These are phyloP conservation scores for Platysteira castanea DNA, from an alignment of 2,113 vertebrate genomes.

Conservation along the genomic window DNA sequence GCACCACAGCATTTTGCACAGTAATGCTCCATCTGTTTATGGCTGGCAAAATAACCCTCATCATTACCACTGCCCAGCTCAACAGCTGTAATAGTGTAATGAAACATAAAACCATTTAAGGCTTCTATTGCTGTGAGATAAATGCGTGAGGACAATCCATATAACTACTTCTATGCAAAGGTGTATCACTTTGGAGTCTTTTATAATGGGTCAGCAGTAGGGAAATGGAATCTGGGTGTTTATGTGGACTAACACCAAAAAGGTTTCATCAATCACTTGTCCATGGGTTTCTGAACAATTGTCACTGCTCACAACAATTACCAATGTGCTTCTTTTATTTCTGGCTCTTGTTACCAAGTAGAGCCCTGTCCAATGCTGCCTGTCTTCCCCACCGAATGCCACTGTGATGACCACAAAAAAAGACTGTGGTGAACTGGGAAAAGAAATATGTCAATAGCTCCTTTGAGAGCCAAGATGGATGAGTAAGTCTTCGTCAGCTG, in stretches of 20 bases:
- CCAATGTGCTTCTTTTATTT: neutral
- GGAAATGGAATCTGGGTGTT: neutral
- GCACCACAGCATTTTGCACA: neutral
- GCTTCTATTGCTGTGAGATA: neutral
- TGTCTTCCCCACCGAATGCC: neutral
- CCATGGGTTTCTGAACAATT: neutral
- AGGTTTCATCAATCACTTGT: neutral
- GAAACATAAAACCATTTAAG: neutral
- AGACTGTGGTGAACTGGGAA: neutral
- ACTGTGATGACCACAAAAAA: neutral
- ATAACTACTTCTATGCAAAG: neutral
- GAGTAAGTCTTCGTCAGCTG: neutral
- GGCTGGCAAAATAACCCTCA: conserved; percentile 2
- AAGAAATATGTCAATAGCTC: neutral
- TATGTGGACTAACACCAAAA: neutral
- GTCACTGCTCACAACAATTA: neutral
- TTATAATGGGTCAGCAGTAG: neutral
- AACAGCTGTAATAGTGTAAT: conserved; percentile 21
- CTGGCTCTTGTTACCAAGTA: neutral
- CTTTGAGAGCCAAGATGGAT: neutral
- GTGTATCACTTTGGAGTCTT: neutral
- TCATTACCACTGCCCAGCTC: neutral
- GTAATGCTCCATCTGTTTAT: conserved; percentile 38
- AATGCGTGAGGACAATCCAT: neutral
- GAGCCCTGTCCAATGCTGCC: neutral